These are phyloP conservation scores for Lasiommata megera DNA, from an alignment of 2,888 invertebrate species.

Conservation along the genomic window DNA sequence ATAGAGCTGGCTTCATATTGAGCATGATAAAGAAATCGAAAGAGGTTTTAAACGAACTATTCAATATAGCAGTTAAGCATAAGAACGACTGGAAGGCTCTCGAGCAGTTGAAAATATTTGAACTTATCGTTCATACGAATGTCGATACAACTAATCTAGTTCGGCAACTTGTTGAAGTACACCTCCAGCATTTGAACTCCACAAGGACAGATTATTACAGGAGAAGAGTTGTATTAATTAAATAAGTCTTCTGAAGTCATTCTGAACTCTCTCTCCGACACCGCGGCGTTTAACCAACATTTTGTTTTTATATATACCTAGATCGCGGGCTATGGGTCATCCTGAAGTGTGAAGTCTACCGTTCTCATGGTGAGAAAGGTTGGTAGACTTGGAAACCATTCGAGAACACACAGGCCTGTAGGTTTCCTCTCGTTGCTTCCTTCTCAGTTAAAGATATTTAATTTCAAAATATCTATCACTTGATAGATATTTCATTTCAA, in stretches of 20 bases:
- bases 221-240: conserved; percentile 47
- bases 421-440: too few species aligned
- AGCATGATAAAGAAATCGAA: conserved; percentile 62
- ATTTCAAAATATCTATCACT: too few species aligned
- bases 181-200: conserved; percentile 49
- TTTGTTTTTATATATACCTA: too few species aligned
- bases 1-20: conserved; percentile 59
- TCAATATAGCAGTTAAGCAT: conserved; percentile 64
- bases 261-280: too few species aligned
- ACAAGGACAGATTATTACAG: conserved; percentile 30
- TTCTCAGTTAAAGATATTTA: too few species aligned
- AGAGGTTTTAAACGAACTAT: conserved; percentile 60
- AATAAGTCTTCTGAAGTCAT: conserved; percentile 13
- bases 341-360: too few species aligned
- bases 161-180: conserved; percentile 58
- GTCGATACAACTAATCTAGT: conserved; percentile 64
- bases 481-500: too few species aligned
- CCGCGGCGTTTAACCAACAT: too few species aligned
- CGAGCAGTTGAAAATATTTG: conserved; percentile 66
- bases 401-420: too few species aligned
- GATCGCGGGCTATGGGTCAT: too few species aligned
- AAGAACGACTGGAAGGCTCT: conserved; percentile 62
- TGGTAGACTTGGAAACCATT: too few species aligned
- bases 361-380: too few species aligned
- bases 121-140: conserved; percentile 65